Conservation (phyloP, 1,140 invertebrate genomes). For the Drosophila pandora region DNA sequence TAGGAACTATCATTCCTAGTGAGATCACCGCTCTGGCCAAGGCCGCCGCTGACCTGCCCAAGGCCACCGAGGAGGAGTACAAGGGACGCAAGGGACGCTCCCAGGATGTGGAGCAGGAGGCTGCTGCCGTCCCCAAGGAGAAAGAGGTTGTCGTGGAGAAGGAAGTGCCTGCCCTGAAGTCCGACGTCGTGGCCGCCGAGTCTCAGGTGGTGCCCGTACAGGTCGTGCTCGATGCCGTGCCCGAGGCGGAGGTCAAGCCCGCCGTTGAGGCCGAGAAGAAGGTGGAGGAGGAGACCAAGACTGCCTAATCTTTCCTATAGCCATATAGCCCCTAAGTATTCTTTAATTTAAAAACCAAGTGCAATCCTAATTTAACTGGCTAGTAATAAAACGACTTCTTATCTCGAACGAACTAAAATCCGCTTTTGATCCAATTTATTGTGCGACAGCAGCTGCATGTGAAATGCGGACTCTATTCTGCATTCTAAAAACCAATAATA, state of each 20-base stretch:
- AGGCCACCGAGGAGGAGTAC: conserved; percentile 52
- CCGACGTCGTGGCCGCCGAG: conserved; percentile 26
- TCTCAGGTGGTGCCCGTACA: conserved; percentile 54
- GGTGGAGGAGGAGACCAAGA: conserved; percentile 38
- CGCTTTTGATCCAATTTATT: conserved; percentile 8
- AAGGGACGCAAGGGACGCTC: conserved; percentile 58
- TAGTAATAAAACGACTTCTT: conserved; percentile 57
- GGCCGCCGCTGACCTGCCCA: conserved; percentile 65
- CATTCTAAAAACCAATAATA: conserved; percentile 30
- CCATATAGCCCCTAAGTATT: conserved; percentile 47
- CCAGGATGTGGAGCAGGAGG: conserved; percentile 31
- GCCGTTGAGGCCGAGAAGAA: conserved; percentile 33
- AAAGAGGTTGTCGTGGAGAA: conserved; percentile 9
- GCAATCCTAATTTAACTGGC: conserved; percentile 49
- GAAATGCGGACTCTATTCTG: conserved; percentile 26
- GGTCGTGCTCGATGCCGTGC: conserved; percentile 33
- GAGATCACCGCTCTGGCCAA: conserved; percentile 64
- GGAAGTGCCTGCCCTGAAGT: conserved; percentile 1
- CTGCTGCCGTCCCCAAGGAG: background rate
- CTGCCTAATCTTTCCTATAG: conserved; percentile 31
- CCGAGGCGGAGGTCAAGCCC: conserved; percentile 27
- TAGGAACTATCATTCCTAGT: conserved; percentile 85
- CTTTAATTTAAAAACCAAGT: conserved; percentile 33
- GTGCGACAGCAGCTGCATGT: conserved; percentile 32
- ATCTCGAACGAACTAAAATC: conserved; percentile 12